These are phyloP conservation scores for zebrafish (Danio rerio) DNA, from an alignment of 2,113 vertebrate species.

Conservation along the genomic window DNA sequence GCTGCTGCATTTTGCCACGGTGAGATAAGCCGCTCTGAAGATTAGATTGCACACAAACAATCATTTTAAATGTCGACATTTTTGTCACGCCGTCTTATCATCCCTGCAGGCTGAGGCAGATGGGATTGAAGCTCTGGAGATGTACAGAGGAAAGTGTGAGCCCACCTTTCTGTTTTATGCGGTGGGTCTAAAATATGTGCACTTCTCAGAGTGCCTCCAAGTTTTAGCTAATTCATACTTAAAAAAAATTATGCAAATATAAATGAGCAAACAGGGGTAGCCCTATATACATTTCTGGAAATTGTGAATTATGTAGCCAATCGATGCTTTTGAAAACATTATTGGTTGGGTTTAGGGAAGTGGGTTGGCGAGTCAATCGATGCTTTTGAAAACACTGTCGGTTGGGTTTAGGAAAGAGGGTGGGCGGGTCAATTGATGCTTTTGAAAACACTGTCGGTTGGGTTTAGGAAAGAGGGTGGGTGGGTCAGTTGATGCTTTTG, in stretches of 20 bases:
- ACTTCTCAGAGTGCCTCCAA: background rate
- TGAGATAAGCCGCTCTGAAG: conserved; percentile 60
- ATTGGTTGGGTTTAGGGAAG: too few species aligned
- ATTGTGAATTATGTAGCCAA: too few species aligned
- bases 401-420: too few species aligned
- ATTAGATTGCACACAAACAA: conserved; percentile 2
- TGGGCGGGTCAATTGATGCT: too few species aligned
- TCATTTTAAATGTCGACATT: conserved; percentile 20
- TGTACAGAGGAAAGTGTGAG: conserved; percentile 88
- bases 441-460: too few species aligned
- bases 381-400: too few species aligned
- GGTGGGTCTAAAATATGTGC: conserved; percentile 65
- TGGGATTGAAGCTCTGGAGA: conserved; percentile 84
- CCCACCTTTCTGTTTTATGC: conserved; percentile 91
- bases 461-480: too few species aligned
- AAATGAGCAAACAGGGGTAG: too few species aligned
- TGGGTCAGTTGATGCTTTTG: too few species aligned
- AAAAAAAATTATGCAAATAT: background rate
- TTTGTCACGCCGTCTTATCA: conserved; percentile 34
- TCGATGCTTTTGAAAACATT: too few species aligned
- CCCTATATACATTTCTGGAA: too few species aligned
- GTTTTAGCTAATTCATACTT: background rate
- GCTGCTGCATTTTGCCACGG: conserved; percentile 88
- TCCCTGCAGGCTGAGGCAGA: conserved; percentile 88
- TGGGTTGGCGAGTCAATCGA: too few species aligned